Base-by-base conservation (phyloP, 2,797 vertebrate species). In the Potorous gilbertii region DNA sequence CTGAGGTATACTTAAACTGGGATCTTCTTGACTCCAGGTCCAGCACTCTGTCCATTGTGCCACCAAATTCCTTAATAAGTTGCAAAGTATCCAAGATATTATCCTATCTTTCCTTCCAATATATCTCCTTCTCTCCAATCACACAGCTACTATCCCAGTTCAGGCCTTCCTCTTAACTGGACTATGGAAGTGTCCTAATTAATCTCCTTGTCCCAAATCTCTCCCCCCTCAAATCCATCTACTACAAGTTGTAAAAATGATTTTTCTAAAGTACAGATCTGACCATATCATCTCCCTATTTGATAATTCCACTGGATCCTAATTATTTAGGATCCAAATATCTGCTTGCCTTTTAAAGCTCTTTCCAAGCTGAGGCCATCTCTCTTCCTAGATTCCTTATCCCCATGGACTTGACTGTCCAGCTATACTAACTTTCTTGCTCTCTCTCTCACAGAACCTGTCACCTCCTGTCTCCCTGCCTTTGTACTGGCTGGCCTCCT, bases 261-360 rank as follows among this genome's bases (percentile, higher is more conserved):
- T 81, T 95, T 95, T 91, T 89, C 59, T 62, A 90, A 94, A 96
- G 92, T 11, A 55, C 28, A 74, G 56, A 55, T 54, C 54, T 93
- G 56, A 96, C 54, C 9, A 21, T 31, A 4, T 52, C 56, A n/a
- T 56, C 91, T 91, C 28, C 56, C 90, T 94, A 55, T 52, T 92
- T 52, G 90, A 92, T 62, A 28, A 56, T 56, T 5, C 21, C 31
- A 57, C 1, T 56, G 24, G 56, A 24, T 56, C 56, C 56, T 27
- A 27, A 28, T 28, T 56, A 56, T 56, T 56, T 56, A 56, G 27
- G 56, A 56, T 57, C 92, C 90, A 93, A 95, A 91, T 29, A 34
- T 54, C 27, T 89, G 56, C 93, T 87, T 14, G 87, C 6, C 50
- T 93, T 54, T 62, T 92, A 95, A 92, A 27, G 18, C 62, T 27